phyloP scores from a whole-genome alignment of 2,113 vertebrate genomes.

The Notothenia coriiceps region DNA sequence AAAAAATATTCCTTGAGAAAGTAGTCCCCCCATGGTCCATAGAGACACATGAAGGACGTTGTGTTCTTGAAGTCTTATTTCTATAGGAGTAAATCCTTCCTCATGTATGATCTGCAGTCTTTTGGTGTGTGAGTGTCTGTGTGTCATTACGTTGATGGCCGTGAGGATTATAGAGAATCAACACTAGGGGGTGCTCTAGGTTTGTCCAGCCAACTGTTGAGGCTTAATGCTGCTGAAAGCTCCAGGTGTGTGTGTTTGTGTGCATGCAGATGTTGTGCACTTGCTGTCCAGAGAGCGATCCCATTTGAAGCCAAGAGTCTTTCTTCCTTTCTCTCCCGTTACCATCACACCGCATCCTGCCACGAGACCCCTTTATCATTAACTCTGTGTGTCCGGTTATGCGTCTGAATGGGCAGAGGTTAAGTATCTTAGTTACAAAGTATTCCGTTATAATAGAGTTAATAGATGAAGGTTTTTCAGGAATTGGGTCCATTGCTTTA shows the following conservation, averaged over 20 bases:
- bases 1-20: background rate
- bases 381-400: conserved; percentile 56
- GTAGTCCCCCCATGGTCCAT: too few species aligned
- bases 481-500: conserved; percentile 44
- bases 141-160: background rate
- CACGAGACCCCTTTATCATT: conserved; percentile 75
- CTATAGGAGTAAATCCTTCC: background rate
- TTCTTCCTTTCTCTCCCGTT: conserved; percentile 25
- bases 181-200: conserved; percentile 83
- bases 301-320: conserved; percentile 37
- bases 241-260: conserved; percentile 16
- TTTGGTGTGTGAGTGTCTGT: background rate
- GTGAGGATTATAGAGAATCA: conserved; percentile 39
- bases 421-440: conserved; percentile 65
- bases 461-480: conserved; percentile 69
- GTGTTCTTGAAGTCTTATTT: background rate
- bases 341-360: conserved; percentile 56
- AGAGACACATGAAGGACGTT: background rate
- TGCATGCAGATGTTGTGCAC: conserved; percentile 29
- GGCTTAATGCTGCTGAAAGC: background rate
- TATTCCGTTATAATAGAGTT: conserved; percentile 61
- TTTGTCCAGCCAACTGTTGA: conserved; percentile 71
- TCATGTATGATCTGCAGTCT: background rate
- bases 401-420: conserved; percentile 56
- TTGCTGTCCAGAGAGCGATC: conserved; percentile 40